Conservation (phyloP, 1,140 invertebrate genomes). For the Bombus vancouverensis region DNA sequence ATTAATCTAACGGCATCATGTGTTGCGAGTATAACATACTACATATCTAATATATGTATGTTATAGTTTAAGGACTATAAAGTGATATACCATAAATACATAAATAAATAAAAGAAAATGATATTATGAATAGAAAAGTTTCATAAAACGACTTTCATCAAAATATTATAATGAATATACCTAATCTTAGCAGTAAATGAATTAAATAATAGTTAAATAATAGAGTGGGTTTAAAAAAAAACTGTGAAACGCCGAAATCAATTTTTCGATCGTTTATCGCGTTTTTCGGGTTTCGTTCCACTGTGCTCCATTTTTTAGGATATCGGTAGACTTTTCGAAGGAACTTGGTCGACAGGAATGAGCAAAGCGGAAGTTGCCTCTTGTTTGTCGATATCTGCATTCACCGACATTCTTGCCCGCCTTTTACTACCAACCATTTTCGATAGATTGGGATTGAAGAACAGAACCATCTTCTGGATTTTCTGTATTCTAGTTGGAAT, state of each 20-base stretch:
- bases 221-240: too few species aligned
- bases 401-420: constrained; percentile 88
- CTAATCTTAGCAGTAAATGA: too few species aligned
- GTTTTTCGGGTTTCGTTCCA: constrained; percentile 42
- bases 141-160: too few species aligned
- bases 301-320: constrained; percentile 34
- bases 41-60: too few species aligned
- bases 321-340: constrained; percentile 57
- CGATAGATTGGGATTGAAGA: constrained; percentile 86
- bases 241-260: not conserved
- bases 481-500: constrained; percentile 87
- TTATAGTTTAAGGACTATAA: too few species aligned
- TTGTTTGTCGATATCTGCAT: constrained; percentile 88
- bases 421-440: constrained; percentile 88
- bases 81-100: too few species aligned
- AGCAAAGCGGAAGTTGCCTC: constrained; percentile 86
- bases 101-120: too few species aligned
- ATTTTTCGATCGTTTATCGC: constrained; percentile 2
- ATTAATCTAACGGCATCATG: too few species aligned
- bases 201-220: too few species aligned
- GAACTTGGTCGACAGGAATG: constrained; percentile 70
- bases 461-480: constrained; percentile 87
- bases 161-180: too few species aligned
- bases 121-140: too few species aligned
- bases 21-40: too few species aligned